Conservation (phyloP, 2,113 vertebrate genomes). For the Crotophaga sulcirostris region DNA sequence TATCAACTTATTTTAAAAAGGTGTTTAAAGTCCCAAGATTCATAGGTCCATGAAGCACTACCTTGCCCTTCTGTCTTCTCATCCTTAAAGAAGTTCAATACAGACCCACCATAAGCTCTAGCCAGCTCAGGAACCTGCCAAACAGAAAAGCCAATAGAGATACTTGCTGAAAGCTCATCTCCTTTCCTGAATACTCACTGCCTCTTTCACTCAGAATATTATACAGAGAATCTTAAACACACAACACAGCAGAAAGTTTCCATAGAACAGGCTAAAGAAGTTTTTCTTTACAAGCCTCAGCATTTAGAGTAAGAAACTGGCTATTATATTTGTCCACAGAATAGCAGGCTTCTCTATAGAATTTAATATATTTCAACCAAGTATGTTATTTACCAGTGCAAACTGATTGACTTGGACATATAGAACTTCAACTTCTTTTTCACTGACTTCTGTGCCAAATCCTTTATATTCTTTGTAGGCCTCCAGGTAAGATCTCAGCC, state of each 20-base stretch:
- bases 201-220: neutral
- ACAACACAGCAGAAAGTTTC: neutral
- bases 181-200: neutral
- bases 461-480: constrained; percentile 92
- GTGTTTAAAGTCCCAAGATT: neutral
- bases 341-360: neutral
- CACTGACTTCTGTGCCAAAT: constrained; percentile 81
- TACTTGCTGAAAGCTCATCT: neutral
- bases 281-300: neutral
- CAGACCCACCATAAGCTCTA: neutral
- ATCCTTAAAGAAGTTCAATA: neutral
- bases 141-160: neutral
- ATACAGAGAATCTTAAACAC: neutral
- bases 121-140: neutral
- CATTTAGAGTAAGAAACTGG: neutral
- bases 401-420: constrained; percentile 97
- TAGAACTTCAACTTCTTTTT: constrained; percentile 88
- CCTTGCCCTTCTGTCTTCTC: neutral
- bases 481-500: constrained; percentile 92
- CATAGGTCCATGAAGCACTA: neutral
- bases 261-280: neutral
- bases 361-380: neutral
- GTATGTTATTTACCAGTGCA: constrained; percentile 84
- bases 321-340: neutral
- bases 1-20: neutral